phyloP scores from a whole-genome alignment of 2,888 invertebrate genomes.

The Chrysolina oricalcia region DNA sequence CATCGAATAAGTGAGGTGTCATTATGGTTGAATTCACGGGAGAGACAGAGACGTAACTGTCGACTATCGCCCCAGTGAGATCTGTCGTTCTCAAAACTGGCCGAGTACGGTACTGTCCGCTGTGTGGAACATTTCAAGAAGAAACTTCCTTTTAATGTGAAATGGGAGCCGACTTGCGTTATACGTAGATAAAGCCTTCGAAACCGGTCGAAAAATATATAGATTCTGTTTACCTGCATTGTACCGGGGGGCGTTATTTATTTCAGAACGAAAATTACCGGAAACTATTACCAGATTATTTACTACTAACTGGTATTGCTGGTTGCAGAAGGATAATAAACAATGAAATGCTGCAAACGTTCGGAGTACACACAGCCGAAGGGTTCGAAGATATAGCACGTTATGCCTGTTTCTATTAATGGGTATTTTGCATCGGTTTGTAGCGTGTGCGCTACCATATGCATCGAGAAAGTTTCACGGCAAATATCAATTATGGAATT shows the following conservation, averaged over 20 bases:
- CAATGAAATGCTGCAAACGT: conserved; percentile 34
- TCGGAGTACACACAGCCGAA: conserved; percentile 37
- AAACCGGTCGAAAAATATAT: conserved; percentile 37
- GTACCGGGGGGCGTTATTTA: conserved; percentile 40
- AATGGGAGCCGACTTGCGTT: conserved; percentile 31
- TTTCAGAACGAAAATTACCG: conserved; percentile 43
- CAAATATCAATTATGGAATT: background rate
- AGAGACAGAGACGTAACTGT: too few relatives aligned
- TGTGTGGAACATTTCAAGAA: conserved; percentile 10
- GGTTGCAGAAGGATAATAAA: conserved; percentile 37
- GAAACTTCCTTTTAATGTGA: conserved; percentile 24
- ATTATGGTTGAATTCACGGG: too few relatives aligned
- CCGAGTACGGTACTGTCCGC: background rate
- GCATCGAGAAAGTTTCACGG: background rate
- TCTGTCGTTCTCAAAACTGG: background rate
- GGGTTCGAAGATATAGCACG: conserved; percentile 29
- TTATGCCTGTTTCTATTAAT: conserved; percentile 1
- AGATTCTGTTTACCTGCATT: conserved; percentile 46
- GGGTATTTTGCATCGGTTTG: conserved; percentile 13
- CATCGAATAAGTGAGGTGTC: too few relatives aligned
- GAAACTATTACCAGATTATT: conserved; percentile 44
- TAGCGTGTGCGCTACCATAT: conserved; percentile 12
- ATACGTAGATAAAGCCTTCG: conserved; percentile 30
- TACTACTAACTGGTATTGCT: conserved; percentile 43
- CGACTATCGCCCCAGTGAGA: background rate